Evolutionary conservation across 2,888 invertebrate species (phyloP), one percentile per base, ranked within the genome.

Genomic region (Tachina lurida): DNA sequence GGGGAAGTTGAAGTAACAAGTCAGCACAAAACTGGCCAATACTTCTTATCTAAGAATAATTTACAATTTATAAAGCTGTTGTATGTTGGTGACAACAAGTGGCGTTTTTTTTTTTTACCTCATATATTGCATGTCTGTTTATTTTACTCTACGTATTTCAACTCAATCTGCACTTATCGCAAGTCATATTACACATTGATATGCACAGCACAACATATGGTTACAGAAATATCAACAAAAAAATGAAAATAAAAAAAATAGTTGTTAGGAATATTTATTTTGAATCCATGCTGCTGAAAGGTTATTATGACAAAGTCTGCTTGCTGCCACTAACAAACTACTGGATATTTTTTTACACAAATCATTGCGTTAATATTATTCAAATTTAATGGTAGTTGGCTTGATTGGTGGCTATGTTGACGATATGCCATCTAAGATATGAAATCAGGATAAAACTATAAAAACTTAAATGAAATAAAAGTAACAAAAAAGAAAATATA

Each of bases 371-470:
- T 82, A 86, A 86, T 86, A 86, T 86, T 86, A 86, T 86, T 86
- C 85, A 86, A 86, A 86, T 86, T 86, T 83, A 86, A 86, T 86
- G 85, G 85, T 86, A 86, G 85, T 86, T 86, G 82, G 82, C 85
- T 86, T 86, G 85, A 86, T 86, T 82, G 85, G 82, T 83, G 74
- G 82, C 75, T 78, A 79, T 85, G 84, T 84, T 71, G 78, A 79
- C 65, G 85, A 86, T 86, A 82, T 75, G 82, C 85, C 85, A 86
- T 86, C 85, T 86, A 60, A 82, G 85, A 86, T 86, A 79, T 85
- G 52, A 82, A 79, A 67, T 65, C 63, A 79, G 85, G 82, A 86
- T 86, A 86, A 82, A 70, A 71, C 47, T 63, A 22, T 22, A 67
- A 74, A 79, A 70, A 47, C 56, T 78, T 43, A 84, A 80, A 76